Base-by-base conservation (phyloP, 2,113 vertebrate species). In the Dinomys branickii region DNA sequence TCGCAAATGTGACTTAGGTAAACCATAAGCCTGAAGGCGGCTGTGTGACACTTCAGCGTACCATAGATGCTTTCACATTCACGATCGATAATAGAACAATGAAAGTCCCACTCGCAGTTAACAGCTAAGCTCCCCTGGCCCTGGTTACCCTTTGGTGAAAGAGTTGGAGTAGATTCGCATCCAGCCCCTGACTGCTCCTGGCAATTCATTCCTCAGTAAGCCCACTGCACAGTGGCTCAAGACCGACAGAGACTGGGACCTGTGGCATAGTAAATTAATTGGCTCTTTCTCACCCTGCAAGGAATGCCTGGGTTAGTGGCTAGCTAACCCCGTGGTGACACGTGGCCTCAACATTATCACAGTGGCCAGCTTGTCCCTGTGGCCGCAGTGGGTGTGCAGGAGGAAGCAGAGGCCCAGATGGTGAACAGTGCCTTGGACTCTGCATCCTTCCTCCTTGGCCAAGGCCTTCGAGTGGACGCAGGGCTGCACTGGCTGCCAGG, bases 341-440 rank as follows among this genome's bases (percentile, higher is more conserved):
- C 2, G 22, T 20, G 35, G 28, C 56, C 59, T 58, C n/a, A 24
- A 78, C 59, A 6, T 94, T 96, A 97, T 97, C 97, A 35, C 35
- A 3, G 3, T 19, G 22, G 28, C 94, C 94, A 94, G 92, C 90
- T 93, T 93, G 92, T 26, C 59, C 22, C 35, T 88, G 90, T 85
- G 94, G 90, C 81, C 78, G 5, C 33, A 2, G 16, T 38, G 56
- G 82, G 77, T 0, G 35, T 2, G 67, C 0, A 38, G 85, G 47
- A 90, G 97, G 94, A 94, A 93, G 90, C 20, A 26, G 50, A 17
- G 59, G 14, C 44, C 24, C 24, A 38, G 94, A 52, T 80, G 90
- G 78, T 17, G 24, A 44, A 33, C 30, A 12, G 50, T 12, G 54
- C 65, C 81, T 24, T 7, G 38, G 81, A 35, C 56, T 8, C 75